Conservation (phyloP, 2,797 vertebrate species). For the Crypturellus tataupa region DNA sequence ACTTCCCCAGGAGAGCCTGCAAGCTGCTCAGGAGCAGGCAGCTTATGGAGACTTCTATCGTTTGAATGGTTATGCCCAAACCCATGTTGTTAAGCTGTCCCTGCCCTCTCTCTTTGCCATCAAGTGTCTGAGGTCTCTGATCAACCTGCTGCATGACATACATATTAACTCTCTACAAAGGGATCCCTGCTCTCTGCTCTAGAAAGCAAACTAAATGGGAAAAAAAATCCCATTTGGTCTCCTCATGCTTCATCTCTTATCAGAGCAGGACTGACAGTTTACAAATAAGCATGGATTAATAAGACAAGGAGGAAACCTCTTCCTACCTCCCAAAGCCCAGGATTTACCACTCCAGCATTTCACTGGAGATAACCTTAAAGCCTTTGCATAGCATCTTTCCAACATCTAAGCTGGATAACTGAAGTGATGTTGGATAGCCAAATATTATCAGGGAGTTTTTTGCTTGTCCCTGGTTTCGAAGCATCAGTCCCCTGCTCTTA, state of each 20-base stretch:
- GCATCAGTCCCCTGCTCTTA: background rate
- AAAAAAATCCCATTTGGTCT: background rate
- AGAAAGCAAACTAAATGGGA: background rate
- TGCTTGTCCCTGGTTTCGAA: background rate
- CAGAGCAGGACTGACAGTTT: background rate
- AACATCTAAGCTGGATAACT: background rate
- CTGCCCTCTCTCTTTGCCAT: background rate
- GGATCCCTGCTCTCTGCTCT: background rate
- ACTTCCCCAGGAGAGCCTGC: background rate
- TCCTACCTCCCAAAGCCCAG: background rate
- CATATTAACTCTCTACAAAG: rapidly evolving
- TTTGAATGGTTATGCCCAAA: background rate
- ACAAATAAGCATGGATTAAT: background rate
- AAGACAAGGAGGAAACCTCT: background rate
- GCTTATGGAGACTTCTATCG: background rate
- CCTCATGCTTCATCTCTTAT: background rate
- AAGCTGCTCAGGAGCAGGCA: background rate
- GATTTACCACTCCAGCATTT: rapidly evolving
- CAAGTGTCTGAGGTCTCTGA: background rate
- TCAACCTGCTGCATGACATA: background rate
- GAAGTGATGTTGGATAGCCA: rapidly evolving
- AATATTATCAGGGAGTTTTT: background rate
- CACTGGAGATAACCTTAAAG: background rate
- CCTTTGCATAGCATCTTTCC: background rate
- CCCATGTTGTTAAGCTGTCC: background rate